phyloP scores from a whole-genome alignment of 2,797 vertebrate species.

The Rhinella marina region DNA sequence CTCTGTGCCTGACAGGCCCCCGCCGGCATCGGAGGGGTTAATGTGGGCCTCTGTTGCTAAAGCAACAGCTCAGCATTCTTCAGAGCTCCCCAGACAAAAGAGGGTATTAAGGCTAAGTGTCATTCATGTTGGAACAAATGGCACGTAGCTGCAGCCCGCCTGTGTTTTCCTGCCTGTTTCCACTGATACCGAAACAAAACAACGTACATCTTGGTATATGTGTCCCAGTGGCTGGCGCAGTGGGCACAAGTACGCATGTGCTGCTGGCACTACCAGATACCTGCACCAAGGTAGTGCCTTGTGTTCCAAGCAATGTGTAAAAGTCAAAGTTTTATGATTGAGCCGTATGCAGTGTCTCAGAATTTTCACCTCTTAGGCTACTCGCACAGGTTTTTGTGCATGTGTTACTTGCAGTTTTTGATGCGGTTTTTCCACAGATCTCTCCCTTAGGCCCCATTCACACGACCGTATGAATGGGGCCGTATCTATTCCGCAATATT shows the following conservation, averaged over 20 bases:
- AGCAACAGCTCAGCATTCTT: conserved; percentile 60
- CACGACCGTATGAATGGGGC: too few species aligned
- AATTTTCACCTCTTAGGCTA: too few species aligned
- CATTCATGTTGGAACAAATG: conserved; percentile 62
- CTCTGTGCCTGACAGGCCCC: neutral
- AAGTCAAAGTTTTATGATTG: neutral
- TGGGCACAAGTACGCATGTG: conserved; percentile 7
- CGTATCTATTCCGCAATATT: too few species aligned
- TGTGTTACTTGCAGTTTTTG: too few species aligned
- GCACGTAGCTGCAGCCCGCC: conserved; percentile 52
- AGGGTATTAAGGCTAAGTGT: conserved; percentile 59
- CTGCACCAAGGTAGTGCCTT: neutral
- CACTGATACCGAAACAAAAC: conserved; percentile 59
- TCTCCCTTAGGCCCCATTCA: too few species aligned
- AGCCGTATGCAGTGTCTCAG: too few species aligned
- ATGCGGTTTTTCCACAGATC: too few species aligned
- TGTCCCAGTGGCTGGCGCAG: conserved; percentile 19
- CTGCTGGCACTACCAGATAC: neutral
- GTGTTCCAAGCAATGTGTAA: neutral
- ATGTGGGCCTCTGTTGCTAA: conserved; percentile 59
- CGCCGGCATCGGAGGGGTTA: conserved; percentile 39
- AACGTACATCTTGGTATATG: conserved; percentile 30
- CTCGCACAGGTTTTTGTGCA: too few species aligned
- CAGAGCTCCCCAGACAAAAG: conserved; percentile 55
- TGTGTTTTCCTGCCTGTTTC: conserved; percentile 55